A percentile compares a stretch with the other conserved stretches of the same genome.
These are phyloP conservation scores for Nothobranchius furzeri DNA, from an alignment of 2,113 vertebrate genomes.

Conservation along the genomic window DNA sequence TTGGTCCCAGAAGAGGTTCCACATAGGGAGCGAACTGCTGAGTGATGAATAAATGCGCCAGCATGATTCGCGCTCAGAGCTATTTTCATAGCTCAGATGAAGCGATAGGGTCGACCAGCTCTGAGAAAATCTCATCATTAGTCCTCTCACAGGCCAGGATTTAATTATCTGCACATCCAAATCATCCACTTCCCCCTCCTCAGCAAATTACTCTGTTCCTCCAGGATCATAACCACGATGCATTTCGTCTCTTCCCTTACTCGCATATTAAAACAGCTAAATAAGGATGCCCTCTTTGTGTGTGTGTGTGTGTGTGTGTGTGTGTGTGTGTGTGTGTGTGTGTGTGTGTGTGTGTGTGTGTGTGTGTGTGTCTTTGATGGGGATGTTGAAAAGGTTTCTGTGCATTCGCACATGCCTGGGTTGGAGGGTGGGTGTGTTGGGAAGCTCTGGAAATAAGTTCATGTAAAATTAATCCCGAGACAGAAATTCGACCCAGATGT, in stretches of 20 bases:
- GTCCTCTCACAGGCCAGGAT: constrained; percentile 73
- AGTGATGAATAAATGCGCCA: constrained; percentile 59
- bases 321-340: neutral
- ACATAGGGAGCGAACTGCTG: constrained; percentile 55
- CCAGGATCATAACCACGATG: constrained; percentile 59
- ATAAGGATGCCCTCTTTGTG: constrained; percentile 25
- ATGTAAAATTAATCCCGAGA: constrained; percentile 66
- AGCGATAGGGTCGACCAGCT: constrained; percentile 61
- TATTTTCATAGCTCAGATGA: constrained; percentile 61
- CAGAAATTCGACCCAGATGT: constrained; percentile 71
- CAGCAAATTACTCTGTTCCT: constrained; percentile 71
- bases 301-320: neutral
- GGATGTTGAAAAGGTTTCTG: constrained; percentile 29
- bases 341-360: no score
- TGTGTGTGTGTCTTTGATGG: neutral
- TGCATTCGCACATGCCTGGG: constrained; percentile 3
- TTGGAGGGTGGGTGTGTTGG: constrained; percentile 5
- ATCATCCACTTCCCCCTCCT: constrained; percentile 60
- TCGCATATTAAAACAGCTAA: constrained; percentile 51
- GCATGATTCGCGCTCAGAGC: constrained; percentile 55
- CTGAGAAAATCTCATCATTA: constrained; percentile 75
- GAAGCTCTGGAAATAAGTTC: constrained; percentile 55
- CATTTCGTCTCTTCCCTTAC: constrained; percentile 39
- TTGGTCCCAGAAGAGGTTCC: constrained; percentile 49
- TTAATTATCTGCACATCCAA: constrained; percentile 74